phyloP scores from a whole-genome alignment of 2,888 invertebrate genomes.

The Thysanoteuthis rhombus region DNA sequence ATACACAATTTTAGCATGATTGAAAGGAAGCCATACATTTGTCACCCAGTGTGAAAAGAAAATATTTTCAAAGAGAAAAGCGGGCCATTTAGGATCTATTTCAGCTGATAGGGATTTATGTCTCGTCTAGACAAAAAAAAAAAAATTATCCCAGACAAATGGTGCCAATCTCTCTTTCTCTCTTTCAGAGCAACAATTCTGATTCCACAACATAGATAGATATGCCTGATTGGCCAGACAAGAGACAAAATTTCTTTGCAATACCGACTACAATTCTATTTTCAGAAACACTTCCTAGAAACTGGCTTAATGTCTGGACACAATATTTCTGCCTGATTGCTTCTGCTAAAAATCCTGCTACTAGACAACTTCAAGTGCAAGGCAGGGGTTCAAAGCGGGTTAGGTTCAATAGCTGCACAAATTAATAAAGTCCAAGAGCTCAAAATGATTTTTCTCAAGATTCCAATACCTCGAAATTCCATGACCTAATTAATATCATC shows the following conservation, averaged over 20 bases:
- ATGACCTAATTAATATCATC: no score
- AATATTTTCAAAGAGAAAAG: background rate
- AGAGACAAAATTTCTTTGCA: background rate
- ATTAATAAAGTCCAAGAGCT: no score
- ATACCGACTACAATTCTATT: background rate
- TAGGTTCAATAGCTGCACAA: no score
- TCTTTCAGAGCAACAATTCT: background rate
- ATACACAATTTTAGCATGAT: no score
- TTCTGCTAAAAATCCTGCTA: no score
- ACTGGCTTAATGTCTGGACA: background rate
- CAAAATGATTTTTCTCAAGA: no score
- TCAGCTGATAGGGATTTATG: background rate
- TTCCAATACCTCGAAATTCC: no score
- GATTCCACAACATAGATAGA: background rate
- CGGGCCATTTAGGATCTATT: background rate
- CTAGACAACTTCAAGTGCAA: no score
- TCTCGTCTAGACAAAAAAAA: background rate
- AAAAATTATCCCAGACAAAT: background rate
- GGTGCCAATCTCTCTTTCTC: background rate
- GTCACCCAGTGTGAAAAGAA: background rate
- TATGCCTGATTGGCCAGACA: background rate
- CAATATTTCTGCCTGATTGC: background rate
- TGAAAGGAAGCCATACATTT: no score
- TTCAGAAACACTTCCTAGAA: background rate
- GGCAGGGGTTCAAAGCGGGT: no score